A percentile compares a stretch with the other conserved stretches of the same genome.
Conservation (phyloP, 2,113 vertebrate genomes). For the Ivindomyrus marchei region DNA sequence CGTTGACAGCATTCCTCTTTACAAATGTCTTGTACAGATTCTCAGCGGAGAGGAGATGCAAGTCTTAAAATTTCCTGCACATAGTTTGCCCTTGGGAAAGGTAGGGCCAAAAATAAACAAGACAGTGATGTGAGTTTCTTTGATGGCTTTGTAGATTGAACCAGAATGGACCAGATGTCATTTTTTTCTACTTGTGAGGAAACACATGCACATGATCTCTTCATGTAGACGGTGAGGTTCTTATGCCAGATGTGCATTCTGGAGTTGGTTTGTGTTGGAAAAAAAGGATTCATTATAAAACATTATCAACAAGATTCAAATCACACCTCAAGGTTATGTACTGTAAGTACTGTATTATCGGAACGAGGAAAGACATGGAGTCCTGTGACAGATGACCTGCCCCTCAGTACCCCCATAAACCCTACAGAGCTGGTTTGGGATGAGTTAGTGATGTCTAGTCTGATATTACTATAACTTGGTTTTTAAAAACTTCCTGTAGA, state of each 20-base stretch:
- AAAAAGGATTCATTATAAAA: not conserved
- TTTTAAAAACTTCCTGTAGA: not conserved
- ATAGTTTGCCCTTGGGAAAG: not conserved
- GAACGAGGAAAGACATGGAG: not conserved
- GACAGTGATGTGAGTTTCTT: not conserved
- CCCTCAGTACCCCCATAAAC: not conserved
- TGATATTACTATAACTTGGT: not conserved
- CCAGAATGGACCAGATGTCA: not conserved
- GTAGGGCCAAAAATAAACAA: not conserved
- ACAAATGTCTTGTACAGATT: not conserved
- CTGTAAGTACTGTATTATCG: not conserved
- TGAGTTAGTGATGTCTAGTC: not conserved
- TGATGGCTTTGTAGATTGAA: not conserved
- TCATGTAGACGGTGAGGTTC: not conserved
- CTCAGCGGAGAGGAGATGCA: not conserved
- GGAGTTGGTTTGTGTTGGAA: not conserved
- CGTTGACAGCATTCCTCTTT: not conserved
- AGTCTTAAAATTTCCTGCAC: not conserved
- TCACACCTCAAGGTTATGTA: not conserved
- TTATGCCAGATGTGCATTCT: not conserved
- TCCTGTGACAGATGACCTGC: not conserved
- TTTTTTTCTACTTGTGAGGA: not conserved
- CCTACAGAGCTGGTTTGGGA: not conserved
- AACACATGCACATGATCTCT: not conserved
- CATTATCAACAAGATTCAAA: not conserved